Evolutionary conservation across 2,888 invertebrate species (phyloP), one percentile per base, ranked within the genome.

Genomic region (Tanytarsus gracilentus): DNA sequence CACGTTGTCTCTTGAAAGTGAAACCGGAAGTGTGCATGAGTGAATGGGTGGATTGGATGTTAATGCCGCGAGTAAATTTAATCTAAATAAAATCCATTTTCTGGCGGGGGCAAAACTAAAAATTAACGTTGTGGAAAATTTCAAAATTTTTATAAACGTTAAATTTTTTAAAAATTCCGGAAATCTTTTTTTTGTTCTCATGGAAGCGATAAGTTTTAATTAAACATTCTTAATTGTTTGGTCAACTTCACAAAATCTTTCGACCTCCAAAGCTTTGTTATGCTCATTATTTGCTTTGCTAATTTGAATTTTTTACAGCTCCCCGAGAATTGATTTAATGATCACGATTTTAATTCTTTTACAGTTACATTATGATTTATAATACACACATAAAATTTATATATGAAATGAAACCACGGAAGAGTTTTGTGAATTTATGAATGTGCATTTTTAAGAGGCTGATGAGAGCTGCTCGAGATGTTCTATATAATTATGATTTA

Each of bases 21-120:
- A 58, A 58, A 58, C 58, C 58, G 58, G 58, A 58, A 58, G 26
- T 58, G 18, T 58, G 58, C 40, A 18, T 48, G 58, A 58, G 58
- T 40, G 44, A 48, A 30, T 40, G 27, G 53, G n/a, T 27, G 48
- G 27, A 40, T 58, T 27, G 40, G 36, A 11, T 44, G 18, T 44
- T 44, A 9, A 18, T 44, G 11, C 23, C 14, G 14, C 39, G 11
- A 18, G 21, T 16, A 23, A n/a, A n/a, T n/a, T n/a, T n/a, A n/a
- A n/a, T n/a, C n/a, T n/a, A n/a, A n/a, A n/a, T n/a, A n/a, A n/a
- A n/a, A n/a, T n/a, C n/a, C n/a, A n/a, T n/a, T n/a, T n/a, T n/a
- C n/a, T n/a, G n/a, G n/a, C n/a, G n/a, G n/a, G n/a, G n/a, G n/a
- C n/a, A n/a, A n/a, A n/a, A n/a, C n/a, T n/a, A n/a, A n/a, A n/a